Evolutionary conservation across 1,140 invertebrate species (phyloP).

Genomic region (Drosophila serrata): DNA sequence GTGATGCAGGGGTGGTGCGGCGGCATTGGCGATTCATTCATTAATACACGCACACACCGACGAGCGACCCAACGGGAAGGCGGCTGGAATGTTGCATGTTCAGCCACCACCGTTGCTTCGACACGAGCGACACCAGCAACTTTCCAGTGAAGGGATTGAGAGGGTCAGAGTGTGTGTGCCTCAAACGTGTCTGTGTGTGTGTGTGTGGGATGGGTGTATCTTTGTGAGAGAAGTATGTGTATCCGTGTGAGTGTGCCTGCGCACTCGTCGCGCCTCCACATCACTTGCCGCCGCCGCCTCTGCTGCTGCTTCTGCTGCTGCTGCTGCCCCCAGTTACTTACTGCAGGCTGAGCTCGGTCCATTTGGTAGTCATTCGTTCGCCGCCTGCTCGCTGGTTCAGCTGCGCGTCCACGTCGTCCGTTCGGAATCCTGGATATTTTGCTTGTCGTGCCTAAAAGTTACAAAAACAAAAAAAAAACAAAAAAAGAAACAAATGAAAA

Average conservation of each 20-base stretch:
- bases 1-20: conserved; percentile 21
- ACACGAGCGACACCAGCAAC: conserved; percentile 47
- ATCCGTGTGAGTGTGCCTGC: conserved; percentile 64
- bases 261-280: conserved; percentile 80
- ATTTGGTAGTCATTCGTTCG: conserved; percentile 82
- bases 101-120: conserved; percentile 55
- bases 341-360: conserved; percentile 68
- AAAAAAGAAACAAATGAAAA: conserved; percentile 5
- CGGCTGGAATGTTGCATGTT: conserved; percentile 73
- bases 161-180: conserved; percentile 17
- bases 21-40: conserved; percentile 79
- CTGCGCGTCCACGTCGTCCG: conserved; percentile 70
- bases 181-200: conserved; percentile 15
- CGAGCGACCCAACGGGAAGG: conserved; percentile 18
- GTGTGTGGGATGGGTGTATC: conserved; percentile 12
- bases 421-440: conserved; percentile 33
- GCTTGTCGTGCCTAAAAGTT: conserved; percentile 38
- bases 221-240: conserved; percentile 18
- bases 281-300: conserved; percentile 52
- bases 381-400: conserved; percentile 81
- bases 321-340: conserved; percentile 67
- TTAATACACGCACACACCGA: conserved; percentile 72
- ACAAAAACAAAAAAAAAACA: conserved; percentile 8
- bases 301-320: conserved; percentile 54
- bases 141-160: conserved; percentile 52